Evolutionary conservation across 35 echinoderm and acorn worm species (phyloP).

Genomic region (Hemicentrotus pulcherrimus): DNA sequence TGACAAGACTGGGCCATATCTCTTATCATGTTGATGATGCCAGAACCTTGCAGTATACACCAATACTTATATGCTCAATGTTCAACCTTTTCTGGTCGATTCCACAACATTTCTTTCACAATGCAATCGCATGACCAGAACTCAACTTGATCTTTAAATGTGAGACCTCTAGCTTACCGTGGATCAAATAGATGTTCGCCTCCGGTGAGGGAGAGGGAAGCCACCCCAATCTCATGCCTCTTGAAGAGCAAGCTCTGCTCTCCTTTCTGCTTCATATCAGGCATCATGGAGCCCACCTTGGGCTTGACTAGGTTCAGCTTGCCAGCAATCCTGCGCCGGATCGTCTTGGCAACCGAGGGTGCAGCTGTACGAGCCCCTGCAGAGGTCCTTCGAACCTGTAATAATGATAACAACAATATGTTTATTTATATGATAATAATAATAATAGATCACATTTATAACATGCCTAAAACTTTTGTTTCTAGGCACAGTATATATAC

Average conservation of each 20-base stretch:
- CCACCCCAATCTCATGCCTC: conserved; percentile 69
- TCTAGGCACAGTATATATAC: no score
- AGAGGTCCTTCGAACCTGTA: conserved; percentile 8
- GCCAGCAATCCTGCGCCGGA: conserved; percentile 78
- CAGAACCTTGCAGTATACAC: no score
- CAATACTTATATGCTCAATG: no score
- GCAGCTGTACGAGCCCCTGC: conserved; percentile 51
- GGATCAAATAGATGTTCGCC: conserved; percentile 61
- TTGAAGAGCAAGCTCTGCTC: conserved; percentile 45
- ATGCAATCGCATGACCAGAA: no score
- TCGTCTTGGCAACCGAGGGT: conserved; percentile 57
- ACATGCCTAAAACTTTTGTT: no score
- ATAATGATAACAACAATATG: not conserved
- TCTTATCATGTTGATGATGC: no score
- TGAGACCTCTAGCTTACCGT: conserved; percentile 22
- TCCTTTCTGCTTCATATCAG: conserved; percentile 62
- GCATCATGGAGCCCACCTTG: conserved; percentile 68
- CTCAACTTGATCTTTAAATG: no score
- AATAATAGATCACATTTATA: no score
- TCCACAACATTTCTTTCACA: no score
- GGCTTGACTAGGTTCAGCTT: conserved; percentile 89
- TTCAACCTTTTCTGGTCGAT: no score
- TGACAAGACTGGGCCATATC: no score
- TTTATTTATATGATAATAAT: no score
- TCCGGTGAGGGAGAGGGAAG: conserved; percentile 60